These are phyloP conservation scores for Pachyseris speciosa DNA, from an alignment of 64 coral and sea anemone species.

Conservation along the genomic window DNA sequence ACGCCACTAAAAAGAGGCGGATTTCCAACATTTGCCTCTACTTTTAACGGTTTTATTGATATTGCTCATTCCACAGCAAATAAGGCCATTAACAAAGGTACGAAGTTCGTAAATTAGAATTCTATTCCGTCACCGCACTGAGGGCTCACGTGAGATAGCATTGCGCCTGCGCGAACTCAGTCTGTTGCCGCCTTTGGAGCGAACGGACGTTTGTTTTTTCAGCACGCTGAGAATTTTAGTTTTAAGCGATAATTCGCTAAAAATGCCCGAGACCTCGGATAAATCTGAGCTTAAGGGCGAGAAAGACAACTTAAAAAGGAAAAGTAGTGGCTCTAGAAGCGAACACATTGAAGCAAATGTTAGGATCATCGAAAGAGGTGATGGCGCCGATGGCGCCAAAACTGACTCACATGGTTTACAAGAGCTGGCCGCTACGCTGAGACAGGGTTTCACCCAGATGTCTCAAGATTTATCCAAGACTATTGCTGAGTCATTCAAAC, in stretches of 20 bases:
- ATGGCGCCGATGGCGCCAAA: slow-evolving; percentile 51
- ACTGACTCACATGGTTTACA: not conserved
- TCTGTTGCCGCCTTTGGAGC: slow-evolving; percentile 46
- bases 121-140: slow-evolving; percentile 36
- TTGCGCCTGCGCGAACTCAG: slow-evolving; percentile 48
- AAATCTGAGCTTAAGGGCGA: slow-evolving; percentile 31
- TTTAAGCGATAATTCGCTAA: slow-evolving; percentile 61
- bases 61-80: no score
- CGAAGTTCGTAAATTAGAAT: no score
- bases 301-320: slow-evolving; percentile 27
- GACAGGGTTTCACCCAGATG: not conserved
- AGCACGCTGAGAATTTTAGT: not conserved
- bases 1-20: no score
- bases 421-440: slow-evolving; percentile 12
- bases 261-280: slow-evolving; percentile 12
- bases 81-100: no score
- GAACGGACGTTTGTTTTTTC: not conserved
- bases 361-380: no score
- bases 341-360: not conserved
- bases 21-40: no score
- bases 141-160: slow-evolving; percentile 23
- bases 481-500: slow-evolving; percentile 42
- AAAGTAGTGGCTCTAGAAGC: not conserved
- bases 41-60: no score
- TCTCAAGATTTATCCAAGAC: slow-evolving; percentile 20